Conservation (phyloP, 2,888 invertebrate genomes). For the Meloe dianella region DNA sequence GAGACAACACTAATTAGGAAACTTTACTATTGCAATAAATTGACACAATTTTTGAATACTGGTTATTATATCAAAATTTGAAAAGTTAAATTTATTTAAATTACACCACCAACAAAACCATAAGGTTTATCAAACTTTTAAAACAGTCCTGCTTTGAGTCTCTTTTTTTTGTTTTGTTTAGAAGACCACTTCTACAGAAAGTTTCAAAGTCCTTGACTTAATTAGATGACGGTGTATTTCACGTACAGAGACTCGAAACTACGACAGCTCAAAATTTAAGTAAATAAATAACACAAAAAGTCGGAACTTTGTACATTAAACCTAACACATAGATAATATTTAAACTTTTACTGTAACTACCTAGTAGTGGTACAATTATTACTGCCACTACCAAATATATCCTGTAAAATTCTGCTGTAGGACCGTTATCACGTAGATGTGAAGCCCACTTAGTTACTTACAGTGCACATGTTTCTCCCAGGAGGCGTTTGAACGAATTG, state of each 20-base stretch:
- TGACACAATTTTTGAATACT: not conserved
- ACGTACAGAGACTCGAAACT: not conserved
- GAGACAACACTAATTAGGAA: not conserved
- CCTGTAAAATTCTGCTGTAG: not conserved
- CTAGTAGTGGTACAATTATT: not conserved
- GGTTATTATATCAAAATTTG: not conserved
- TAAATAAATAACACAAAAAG: constrained; percentile 38
- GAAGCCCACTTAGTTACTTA: constrained; percentile 43
- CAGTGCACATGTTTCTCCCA: constrained; percentile 41
- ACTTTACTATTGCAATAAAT: not conserved
- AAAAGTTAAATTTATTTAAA: not conserved
- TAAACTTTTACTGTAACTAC: constrained; percentile 35
- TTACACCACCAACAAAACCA: not conserved
- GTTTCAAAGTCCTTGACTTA: constrained; percentile 1
- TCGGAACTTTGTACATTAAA: constrained; percentile 38
- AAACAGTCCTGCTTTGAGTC: not conserved
- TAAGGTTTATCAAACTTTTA: not conserved
- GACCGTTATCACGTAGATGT: constrained; percentile 36
- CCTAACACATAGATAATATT: constrained; percentile 36
- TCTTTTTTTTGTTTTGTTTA: not conserved
- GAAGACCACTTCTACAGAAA: not conserved
- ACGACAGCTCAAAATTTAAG: constrained; percentile 25
- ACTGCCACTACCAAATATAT: not conserved
- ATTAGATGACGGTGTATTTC: constrained; percentile 4
- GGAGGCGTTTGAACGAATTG: constrained; percentile 38